phyloP scores from a whole-genome alignment of 2,113 vertebrate genomes.

The Colaptes auratus region DNA sequence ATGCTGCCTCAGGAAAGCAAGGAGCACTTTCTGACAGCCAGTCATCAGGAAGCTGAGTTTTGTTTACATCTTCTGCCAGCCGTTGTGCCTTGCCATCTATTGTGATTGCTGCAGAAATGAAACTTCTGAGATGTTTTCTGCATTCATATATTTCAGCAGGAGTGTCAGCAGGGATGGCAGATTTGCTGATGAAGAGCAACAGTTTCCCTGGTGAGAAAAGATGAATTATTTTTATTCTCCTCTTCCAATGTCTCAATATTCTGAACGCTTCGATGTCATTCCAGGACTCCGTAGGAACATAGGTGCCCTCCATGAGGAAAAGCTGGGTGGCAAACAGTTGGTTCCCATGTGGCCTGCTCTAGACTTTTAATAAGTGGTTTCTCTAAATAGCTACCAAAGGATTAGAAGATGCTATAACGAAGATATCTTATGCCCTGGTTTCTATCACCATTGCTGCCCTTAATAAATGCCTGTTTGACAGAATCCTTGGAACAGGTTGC shows the following conservation, averaged over 20 bases:
- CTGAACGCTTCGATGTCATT: constrained; percentile 16
- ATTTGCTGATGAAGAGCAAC: constrained; percentile 44
- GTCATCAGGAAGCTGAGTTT: not conserved
- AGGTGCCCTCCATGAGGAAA: not conserved
- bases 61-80: constrained; percentile 31
- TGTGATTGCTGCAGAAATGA: constrained; percentile 48
- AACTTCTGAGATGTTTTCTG: constrained; percentile 40
- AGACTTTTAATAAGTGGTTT: not conserved
- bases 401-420: not conserved
- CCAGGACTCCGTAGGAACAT: not conserved
- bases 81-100: constrained; percentile 35
- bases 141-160: constrained; percentile 35
- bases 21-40: constrained; percentile 9
- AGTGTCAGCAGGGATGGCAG: constrained; percentile 16
- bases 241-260: not conserved
- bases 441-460: not conserved
- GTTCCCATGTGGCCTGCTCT: not conserved
- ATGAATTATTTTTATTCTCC: not conserved
- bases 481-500: not conserved
- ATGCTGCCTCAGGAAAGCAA: not conserved
- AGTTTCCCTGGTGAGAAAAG: constrained; percentile 23
- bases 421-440: not conserved
- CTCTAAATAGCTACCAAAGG: not conserved
- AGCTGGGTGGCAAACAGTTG: not conserved
- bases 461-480: not conserved